phyloP scores from a whole-genome alignment of 2,113 vertebrate species.

The Hippopotamus amphibius region DNA sequence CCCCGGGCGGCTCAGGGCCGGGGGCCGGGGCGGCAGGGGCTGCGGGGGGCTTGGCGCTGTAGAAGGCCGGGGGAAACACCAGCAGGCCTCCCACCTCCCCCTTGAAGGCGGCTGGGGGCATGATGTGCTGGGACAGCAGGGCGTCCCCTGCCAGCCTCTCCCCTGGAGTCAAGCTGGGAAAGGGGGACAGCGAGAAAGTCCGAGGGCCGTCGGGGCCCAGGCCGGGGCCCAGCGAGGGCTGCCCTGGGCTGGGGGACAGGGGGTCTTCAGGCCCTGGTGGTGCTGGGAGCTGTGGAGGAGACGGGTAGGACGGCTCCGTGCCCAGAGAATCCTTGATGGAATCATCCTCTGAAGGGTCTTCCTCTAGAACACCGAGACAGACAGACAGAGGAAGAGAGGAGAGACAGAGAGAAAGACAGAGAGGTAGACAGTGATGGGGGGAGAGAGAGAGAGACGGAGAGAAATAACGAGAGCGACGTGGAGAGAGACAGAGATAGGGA shows the following conservation, averaged over 20 bases:
- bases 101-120: slow-evolving; percentile 91
- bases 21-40: slow-evolving; percentile 84
- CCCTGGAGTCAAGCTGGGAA: slow-evolving; percentile 76
- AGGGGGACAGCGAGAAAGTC: slow-evolving; percentile 92
- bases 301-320: slow-evolving; percentile 89
- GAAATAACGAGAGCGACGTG: not conserved
- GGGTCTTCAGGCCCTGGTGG: slow-evolving; percentile 84
- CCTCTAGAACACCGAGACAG: slow-evolving; percentile 88
- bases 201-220: slow-evolving; percentile 85
- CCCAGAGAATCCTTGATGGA: slow-evolving; percentile 89
- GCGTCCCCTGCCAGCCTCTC: slow-evolving; percentile 90
- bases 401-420: no score
- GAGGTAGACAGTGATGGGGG: not conserved
- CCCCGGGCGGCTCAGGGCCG: slow-evolving; percentile 86
- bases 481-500: not conserved
- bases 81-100: slow-evolving; percentile 87
- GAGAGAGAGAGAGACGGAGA: not conserved
- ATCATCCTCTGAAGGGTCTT: slow-evolving; percentile 92
- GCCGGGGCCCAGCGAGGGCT: slow-evolving; percentile 79
- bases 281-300: slow-evolving; percentile 89
- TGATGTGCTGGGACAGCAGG: slow-evolving; percentile 90
- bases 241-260: slow-evolving; percentile 86
- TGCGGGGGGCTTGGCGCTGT: slow-evolving; percentile 90
- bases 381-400: not conserved
- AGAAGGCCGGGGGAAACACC: slow-evolving; percentile 91